A percentile compares a stretch with the other conserved stretches of the same genome.
Conservation (phyloP, 2,888 invertebrate species). For the Pterostichus niger region DNA sequence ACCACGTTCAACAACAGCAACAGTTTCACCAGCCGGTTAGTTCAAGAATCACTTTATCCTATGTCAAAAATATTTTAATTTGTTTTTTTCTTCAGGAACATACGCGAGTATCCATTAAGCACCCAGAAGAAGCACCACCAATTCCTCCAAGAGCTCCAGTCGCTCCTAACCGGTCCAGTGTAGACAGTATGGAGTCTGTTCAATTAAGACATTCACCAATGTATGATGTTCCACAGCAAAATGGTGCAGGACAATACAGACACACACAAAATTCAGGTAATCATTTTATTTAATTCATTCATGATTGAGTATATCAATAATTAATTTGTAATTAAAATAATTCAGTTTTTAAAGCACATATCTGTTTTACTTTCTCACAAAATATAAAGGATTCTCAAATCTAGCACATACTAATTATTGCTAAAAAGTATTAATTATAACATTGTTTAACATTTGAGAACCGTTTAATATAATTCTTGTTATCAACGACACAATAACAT, state of each 20-base stretch:
- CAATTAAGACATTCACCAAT: slow-evolving; percentile 50
- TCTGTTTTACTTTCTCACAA: slow-evolving; percentile 27
- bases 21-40: slow-evolving; percentile 1
- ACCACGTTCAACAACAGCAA: slow-evolving; percentile 67
- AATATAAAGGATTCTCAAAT: slow-evolving; percentile 27
- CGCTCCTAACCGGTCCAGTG: slow-evolving; percentile 45
- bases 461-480: slow-evolving; percentile 1
- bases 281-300: neutral
- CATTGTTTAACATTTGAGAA: slow-evolving; percentile 22
- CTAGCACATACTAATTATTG: neutral
- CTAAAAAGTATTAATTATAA: slow-evolving; percentile 5
- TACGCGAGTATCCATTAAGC: slow-evolving; percentile 44
- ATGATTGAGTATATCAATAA: neutral
- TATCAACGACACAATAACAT: slow-evolving; percentile 1
- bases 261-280: slow-evolving; percentile 55
- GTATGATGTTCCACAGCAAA: slow-evolving; percentile 62
- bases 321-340: too few relatives aligned
- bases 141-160: slow-evolving; percentile 65
- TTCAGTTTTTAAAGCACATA: neutral
- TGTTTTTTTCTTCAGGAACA: slow-evolving; percentile 17
- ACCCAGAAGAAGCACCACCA: slow-evolving; percentile 65
- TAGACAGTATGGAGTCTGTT: slow-evolving; percentile 55
- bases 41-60: neutral
- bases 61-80: neutral
- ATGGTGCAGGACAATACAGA: slow-evolving; percentile 61